Evolutionary conservation across 2,888 invertebrate genomes (phyloP), one percentile per base, ranked within the genome.

Genomic region (Geotrupes spiniger): DNA sequence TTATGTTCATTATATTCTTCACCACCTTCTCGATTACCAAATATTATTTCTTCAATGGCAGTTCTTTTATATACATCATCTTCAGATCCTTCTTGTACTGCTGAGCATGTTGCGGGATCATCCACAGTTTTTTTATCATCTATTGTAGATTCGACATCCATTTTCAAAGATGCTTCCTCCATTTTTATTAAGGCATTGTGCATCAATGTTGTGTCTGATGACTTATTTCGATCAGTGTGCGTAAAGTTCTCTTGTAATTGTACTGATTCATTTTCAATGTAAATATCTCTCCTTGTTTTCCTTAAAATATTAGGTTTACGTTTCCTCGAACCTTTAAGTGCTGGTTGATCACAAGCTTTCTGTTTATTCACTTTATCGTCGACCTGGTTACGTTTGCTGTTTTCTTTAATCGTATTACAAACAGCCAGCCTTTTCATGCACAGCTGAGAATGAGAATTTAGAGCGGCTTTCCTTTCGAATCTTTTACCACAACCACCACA

Each of bases 391-490:
- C 33, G 36, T 38, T 58, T 53, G 9, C 51, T 52, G 42, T 3
- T 21, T 4, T 21, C 21, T 21, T 21, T 21, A 21, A 21, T n/a
- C 11, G 61, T 60, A 61, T 75, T 76, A 52, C 76, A 76, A 1
- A 74, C 71, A 4, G 75, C 71, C 36, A 72, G 71, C 36, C 81
- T 73, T 52, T 80, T 79, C 52, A 73, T 77, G 68, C 87, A 89
- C 45, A 81, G 82, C 64, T 83, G 80, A 28, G 83, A 78, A 72
- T 88, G 89, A 12, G 87, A 82, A 4, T 81, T 79, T 2, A 88
- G 73, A 1, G 87, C 87, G 8, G 86, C 87, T 55, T 82, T 82
- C 0, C 86, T 77, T 64, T 87, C 87, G 64, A 88, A 88, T 48
- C 79, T 76, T 56, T 84, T 82, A 0, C 84, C 84, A 67, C 89